phyloP scores from a whole-genome alignment of 2,113 vertebrate genomes.

The Eulemur rufifrons region DNA sequence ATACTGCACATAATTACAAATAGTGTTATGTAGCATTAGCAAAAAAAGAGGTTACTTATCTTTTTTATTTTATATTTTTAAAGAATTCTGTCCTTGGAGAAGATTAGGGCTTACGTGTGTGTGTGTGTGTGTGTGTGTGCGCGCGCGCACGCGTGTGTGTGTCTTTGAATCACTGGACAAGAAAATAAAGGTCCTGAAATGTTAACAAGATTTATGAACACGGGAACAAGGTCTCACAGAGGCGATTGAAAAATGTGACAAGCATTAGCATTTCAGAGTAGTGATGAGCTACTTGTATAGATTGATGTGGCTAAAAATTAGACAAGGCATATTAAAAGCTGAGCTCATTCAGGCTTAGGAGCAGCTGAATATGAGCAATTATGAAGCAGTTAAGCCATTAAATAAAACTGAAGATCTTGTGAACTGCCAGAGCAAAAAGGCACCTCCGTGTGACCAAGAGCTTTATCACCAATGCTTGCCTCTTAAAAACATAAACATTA shows the following conservation, averaged over 20 bases:
- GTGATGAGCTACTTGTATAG: constrained; percentile 79
- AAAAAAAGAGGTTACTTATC: background rate
- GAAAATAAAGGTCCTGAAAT: constrained; percentile 83
- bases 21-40: background rate
- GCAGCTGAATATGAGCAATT: constrained; percentile 84
- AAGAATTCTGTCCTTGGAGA: constrained; percentile 36
- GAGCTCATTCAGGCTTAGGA: constrained; percentile 80
- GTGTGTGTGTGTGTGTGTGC: background rate
- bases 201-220: constrained; percentile 84
- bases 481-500: constrained; percentile 66
- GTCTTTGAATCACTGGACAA: constrained; percentile 67
- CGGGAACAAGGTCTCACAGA: constrained; percentile 81
- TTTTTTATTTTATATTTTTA: constrained; percentile 47
- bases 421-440: constrained; percentile 63
- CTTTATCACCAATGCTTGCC: background rate
- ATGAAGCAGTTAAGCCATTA: constrained; percentile 82
- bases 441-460: constrained; percentile 69
- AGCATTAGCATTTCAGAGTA: constrained; percentile 84
- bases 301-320: constrained; percentile 86
- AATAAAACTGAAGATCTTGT: constrained; percentile 80
- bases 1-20: background rate
- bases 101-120: background rate
- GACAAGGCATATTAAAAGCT: constrained; percentile 85
- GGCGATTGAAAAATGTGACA: constrained; percentile 84
- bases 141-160: background rate